These are phyloP conservation scores for Setophaga coronata DNA, from an alignment of 2,113 vertebrate genomes.

Conservation along the genomic window DNA sequence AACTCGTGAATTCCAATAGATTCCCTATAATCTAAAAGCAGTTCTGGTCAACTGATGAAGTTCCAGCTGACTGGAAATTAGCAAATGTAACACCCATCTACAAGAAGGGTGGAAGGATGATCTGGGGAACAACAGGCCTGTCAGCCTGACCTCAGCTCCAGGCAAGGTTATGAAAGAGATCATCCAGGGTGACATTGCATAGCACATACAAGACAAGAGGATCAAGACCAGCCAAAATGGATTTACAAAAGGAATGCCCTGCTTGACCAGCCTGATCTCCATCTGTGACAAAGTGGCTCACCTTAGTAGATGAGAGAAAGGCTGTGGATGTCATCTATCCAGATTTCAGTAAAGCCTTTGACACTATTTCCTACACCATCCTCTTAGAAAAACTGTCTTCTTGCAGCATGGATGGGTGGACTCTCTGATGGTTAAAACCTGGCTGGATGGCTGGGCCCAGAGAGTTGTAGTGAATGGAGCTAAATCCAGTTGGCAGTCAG, in stretches of 20 bases:
- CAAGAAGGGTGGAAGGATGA: background rate
- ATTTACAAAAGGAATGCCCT: background rate
- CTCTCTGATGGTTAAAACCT: background rate
- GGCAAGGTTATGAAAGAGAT: background rate
- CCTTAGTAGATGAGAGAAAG: background rate
- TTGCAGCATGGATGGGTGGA: background rate
- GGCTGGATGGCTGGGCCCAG: background rate
- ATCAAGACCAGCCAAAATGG: background rate
- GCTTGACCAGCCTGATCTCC: background rate
- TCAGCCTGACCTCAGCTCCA: background rate
- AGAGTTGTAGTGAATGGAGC: background rate
- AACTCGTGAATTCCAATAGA: background rate
- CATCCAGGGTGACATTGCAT: background rate
- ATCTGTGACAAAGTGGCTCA: background rate
- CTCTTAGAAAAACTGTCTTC: background rate
- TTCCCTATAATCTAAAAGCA: background rate
- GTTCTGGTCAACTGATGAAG: background rate
- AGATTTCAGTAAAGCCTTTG: background rate
- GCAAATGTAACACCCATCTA: background rate
- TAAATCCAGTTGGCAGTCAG: background rate
- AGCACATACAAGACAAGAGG: background rate
- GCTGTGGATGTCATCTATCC: background rate
- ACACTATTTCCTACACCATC: background rate
- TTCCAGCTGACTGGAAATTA: background rate
- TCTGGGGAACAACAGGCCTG: background rate